These are phyloP conservation scores for Timandra comae DNA, from an alignment of 2,888 invertebrate species.

Conservation along the genomic window DNA sequence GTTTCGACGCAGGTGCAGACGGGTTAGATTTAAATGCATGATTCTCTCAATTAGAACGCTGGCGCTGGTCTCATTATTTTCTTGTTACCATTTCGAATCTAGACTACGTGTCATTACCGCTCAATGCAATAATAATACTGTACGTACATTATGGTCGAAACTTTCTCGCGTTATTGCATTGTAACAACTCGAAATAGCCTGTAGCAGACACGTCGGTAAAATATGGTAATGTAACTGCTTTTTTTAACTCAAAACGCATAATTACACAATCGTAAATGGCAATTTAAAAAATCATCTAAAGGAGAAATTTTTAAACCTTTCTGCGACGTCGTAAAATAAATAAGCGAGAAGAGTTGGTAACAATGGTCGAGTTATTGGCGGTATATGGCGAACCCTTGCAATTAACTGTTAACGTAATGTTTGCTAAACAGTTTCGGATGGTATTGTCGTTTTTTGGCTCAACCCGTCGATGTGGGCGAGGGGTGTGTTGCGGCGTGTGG, in stretches of 20 bases:
- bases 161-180: slow-evolving; percentile 1
- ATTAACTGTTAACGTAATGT: slow-evolving; percentile 58
- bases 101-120: background rate
- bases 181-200: slow-evolving; percentile 3
- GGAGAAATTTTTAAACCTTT: slow-evolving; percentile 32
- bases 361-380: slow-evolving; percentile 52
- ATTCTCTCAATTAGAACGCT: slow-evolving; percentile 15
- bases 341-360: slow-evolving; percentile 41
- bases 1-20: slow-evolving; percentile 49
- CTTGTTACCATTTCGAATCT: background rate
- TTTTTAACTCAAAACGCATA: slow-evolving; percentile 16
- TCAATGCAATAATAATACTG: background rate
- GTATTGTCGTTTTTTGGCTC: slow-evolving; percentile 43
- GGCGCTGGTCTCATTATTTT: slow-evolving; percentile 4
- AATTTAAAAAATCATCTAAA: slow-evolving; percentile 12
- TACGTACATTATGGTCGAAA: background rate
- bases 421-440: slow-evolving; percentile 49
- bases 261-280: slow-evolving; percentile 20
- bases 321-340: slow-evolving; percentile 41
- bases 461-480: slow-evolving; percentile 54
- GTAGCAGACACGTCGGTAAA: slow-evolving; percentile 3
- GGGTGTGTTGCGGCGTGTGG: slow-evolving; percentile 28
- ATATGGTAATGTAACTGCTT: slow-evolving; percentile 6
- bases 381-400: slow-evolving; percentile 65
- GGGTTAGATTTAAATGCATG: slow-evolving; percentile 20